Base-by-base conservation (phyloP, 37 sponge, comb jelly and placozoan species). In the Halichondria panicea region DNA sequence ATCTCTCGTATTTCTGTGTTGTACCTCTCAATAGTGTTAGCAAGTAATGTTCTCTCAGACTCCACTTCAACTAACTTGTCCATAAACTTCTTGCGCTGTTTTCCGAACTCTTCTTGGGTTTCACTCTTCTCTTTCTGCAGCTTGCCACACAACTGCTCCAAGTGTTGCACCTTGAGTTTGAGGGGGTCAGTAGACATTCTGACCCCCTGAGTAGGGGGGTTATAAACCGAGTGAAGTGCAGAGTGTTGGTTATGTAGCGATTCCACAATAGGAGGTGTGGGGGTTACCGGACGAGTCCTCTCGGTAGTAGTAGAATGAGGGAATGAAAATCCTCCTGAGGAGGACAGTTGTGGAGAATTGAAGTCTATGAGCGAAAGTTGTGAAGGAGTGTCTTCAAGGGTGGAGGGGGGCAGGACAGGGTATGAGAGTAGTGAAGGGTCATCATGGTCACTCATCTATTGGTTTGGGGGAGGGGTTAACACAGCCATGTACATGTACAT, bases 61-160 rank as follows among this genome's bases (percentile, higher is more conserved):
- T 91, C 92, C 31, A 24, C 19, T 1, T 65, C 52, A 6, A 80
- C 33, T 85, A 92, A 87, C 8, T 87, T 84, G 55, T 74, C 74
- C 88, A 92, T 92, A 50, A 87, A 92, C 63, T 65, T 54, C 72
- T 83, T 87, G 42, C 92, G 50, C 54, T 92, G 92, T 37, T 77
- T 39, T 21, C 92, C 92, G 75, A 92, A 92, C 55, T 84, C 80
- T 37, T 87, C 92, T 39, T 92, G 88, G 66, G 84, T 75, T 19
- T 27, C 70, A 2, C 48, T 40, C 63, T 84, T 85, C 56, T 81
- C 81, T 41, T 38, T 63, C 64, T 71, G 18, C 72, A 71, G 46
- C 15, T 57, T 64, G 15, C 13, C 40, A 35, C 80, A 72, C 59
- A 73, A 22, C 36, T 33, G 1, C 27, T 73, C 83, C 44, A 70